Evolutionary conservation across 2,113 vertebrate genomes (phyloP).

Genomic region (Ceuthmochares aereus): DNA sequence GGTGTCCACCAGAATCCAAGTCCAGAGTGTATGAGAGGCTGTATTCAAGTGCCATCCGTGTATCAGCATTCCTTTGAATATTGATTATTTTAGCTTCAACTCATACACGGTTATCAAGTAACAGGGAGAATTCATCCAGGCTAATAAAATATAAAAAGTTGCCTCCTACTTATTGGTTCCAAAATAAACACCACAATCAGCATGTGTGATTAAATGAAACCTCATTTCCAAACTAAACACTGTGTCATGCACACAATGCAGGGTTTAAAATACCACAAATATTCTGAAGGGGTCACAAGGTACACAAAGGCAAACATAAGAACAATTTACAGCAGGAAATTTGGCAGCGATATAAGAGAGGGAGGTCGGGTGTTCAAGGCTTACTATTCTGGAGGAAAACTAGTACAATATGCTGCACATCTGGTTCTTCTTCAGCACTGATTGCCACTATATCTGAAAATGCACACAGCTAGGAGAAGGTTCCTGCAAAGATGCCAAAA

Average conservation of each 20-base stretch:
- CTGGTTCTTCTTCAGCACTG: conserved; percentile 57
- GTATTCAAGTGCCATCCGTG: conserved; percentile 49
- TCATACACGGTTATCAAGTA: conserved; percentile 67
- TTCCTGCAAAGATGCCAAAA: conserved; percentile 61
- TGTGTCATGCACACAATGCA: conserved; percentile 68
- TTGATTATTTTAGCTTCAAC: conserved; percentile 15
- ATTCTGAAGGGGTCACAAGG: conserved; percentile 74
- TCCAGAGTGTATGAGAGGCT: not conserved
- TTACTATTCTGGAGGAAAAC: conserved; percentile 46
- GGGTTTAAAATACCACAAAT: conserved; percentile 75
- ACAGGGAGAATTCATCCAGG: conserved; percentile 68
- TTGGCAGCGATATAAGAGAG: conserved; percentile 41
- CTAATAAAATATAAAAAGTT: conserved; percentile 74
- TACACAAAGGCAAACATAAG: conserved; percentile 63
- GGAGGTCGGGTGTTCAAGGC: not conserved
- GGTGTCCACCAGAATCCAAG: conserved; percentile 5
- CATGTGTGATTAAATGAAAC: conserved; percentile 70
- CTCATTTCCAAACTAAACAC: conserved; percentile 77
- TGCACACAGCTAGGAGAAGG: conserved; percentile 12
- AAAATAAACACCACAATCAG: conserved; percentile 77
- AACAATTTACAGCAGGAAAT: conserved; percentile 61
- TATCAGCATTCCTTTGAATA: conserved; percentile 67
- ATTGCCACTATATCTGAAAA: conserved; percentile 50
- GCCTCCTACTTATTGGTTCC: conserved; percentile 72
- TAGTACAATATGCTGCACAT: conserved; percentile 35